These are phyloP conservation scores for Hylaeus volcanicus DNA, from an alignment of 1,140 invertebrate species.

Conservation along the genomic window DNA sequence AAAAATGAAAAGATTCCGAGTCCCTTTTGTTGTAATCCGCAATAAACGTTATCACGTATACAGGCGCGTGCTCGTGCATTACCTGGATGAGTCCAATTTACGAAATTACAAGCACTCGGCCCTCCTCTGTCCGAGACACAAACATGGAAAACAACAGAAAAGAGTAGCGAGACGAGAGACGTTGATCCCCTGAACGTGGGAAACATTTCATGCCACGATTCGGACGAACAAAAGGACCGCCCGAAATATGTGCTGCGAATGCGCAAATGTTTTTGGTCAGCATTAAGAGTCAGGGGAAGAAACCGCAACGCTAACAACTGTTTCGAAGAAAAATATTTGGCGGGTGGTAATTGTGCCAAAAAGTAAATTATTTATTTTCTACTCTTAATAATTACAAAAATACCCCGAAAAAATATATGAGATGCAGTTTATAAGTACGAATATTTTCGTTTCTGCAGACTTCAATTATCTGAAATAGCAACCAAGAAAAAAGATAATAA, in stretches of 20 bases:
- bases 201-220: conserved; percentile 10
- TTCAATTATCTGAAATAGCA: too few relatives aligned
- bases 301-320: too few relatives aligned
- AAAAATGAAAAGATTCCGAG: neutral
- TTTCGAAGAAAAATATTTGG: too few relatives aligned
- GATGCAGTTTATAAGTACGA: too few relatives aligned
- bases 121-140: too few relatives aligned
- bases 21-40: too few relatives aligned
- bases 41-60: neutral
- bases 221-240: neutral
- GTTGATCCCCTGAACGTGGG: neutral
- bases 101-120: neutral
- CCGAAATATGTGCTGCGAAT: neutral
- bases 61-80: neutral
- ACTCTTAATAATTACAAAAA: too few relatives aligned
- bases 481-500: too few relatives aligned
- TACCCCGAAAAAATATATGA: too few relatives aligned
- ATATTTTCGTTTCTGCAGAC: too few relatives aligned
- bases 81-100: neutral
- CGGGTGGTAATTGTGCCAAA: too few relatives aligned
- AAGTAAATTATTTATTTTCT: too few relatives aligned
- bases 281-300: neutral
- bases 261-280: neutral
- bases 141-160: neutral
- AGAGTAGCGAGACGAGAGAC: neutral